phyloP scores from a whole-genome alignment of 2,797 vertebrate genomes.

The Stomatorhinus walkeri region DNA sequence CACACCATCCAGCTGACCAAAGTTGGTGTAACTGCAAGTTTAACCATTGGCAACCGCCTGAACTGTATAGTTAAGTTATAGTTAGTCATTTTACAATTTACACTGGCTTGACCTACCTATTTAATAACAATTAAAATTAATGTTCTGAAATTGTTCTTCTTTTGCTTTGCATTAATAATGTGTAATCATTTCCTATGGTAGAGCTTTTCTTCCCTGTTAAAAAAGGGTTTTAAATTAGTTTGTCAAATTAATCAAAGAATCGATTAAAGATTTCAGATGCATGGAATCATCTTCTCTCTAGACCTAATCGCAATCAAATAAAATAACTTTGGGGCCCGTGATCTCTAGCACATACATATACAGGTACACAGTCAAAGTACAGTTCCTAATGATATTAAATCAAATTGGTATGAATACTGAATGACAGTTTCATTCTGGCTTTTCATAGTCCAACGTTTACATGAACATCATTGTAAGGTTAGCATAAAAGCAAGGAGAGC shows the following conservation, averaged over 20 bases:
- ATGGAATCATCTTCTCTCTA: neutral
- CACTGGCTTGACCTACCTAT: neutral
- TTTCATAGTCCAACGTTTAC: neutral
- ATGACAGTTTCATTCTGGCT: neutral
- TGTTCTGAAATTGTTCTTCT: neutral
- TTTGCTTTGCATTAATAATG: neutral
- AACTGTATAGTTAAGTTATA: neutral
- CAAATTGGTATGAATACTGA: neutral
- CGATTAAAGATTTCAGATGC: neutral
- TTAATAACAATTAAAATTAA: neutral
- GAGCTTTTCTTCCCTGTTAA: neutral
- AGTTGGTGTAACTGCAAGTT: neutral
- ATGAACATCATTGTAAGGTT: neutral
- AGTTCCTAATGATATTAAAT: neutral
- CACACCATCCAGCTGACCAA: neutral
- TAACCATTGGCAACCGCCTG: neutral
- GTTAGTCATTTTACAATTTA: neutral
- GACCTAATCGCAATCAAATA: neutral
- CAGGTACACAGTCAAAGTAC: neutral
- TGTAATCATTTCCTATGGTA: neutral
- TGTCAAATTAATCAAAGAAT: neutral
- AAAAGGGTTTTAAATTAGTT: neutral
- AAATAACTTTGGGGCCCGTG: neutral
- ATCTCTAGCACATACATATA: neutral
- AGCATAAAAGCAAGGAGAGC: neutral